Evolutionary conservation across 2,888 invertebrate species (phyloP).

Genomic region (Leptinotarsa rubiginosa): DNA sequence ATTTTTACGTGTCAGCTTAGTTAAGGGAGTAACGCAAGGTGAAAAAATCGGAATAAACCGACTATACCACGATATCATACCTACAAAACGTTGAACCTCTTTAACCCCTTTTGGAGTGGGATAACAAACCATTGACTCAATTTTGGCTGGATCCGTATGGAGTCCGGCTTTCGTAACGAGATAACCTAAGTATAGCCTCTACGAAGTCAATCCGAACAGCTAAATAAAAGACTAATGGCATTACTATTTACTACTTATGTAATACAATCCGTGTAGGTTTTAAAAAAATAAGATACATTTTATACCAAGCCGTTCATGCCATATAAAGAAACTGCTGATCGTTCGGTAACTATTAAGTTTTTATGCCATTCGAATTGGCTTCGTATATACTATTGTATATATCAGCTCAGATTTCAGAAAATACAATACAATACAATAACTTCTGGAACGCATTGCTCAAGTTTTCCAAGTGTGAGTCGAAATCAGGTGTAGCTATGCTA

Average conservation of each 20-base stretch:
- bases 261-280: no score
- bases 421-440: slow-evolving; percentile 35
- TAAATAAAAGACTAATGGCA: no score
- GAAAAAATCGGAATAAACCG: not conserved
- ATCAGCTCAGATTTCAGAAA: slow-evolving; percentile 37
- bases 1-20: not conserved
- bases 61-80: slow-evolving; percentile 1
- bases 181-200: slow-evolving; percentile 39
- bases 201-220: no score
- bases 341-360: no score
- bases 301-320: no score
- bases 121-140: slow-evolving; percentile 27
- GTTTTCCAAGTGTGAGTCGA: slow-evolving; percentile 41
- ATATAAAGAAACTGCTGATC: no score
- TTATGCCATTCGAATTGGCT: no score
- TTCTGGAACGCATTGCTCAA: slow-evolving; percentile 36
- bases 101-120: not conserved
- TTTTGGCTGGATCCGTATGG: slow-evolving; percentile 36
- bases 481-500: slow-evolving; percentile 40
- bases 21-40: not conserved
- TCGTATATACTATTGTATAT: no score
- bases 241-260: no score
- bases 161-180: slow-evolving; percentile 37
- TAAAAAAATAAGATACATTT: no score
- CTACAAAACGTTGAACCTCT: not conserved